Base-by-base conservation (phyloP, 2,113 vertebrate species). In the Mesembrinibis cayennensis region DNA sequence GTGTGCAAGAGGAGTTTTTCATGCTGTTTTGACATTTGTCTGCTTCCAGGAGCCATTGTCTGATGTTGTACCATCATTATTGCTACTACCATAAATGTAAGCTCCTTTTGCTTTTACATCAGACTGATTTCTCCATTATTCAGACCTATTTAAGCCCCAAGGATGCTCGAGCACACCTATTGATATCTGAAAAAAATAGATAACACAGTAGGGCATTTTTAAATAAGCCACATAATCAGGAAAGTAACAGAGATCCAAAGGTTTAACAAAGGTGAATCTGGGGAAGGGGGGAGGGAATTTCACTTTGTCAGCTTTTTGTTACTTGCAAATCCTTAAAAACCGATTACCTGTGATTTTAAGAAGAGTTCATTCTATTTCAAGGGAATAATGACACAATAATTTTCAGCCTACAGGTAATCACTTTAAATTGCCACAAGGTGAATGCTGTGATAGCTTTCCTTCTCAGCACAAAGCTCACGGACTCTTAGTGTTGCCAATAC, bases 1-100 rank as follows among this genome's bases (percentile, higher is more conserved):
- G 80, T 65, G 83, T 85, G 58, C n/a, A 74, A 67, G 70, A 93
- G 34, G 45, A 65, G 58, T 32, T 95, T 93, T 95, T 94, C 87
- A 38, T 66, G 91, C 88, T 97, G 85, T 87, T 97, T 95, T 94
- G 88, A 96, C 88, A 93, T 94, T 96, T 92, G 72, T 94, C 71
- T 91, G 52, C 87, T 97, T 96, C 67, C 77, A 93, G 88, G 67
- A 93, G 82, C 63, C 55, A 49, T 89, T 96, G 87, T 95, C 73
- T 86, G 71, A 90, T 95, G 76, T 92, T 95, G 69, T 90, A 85
- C 50, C 83, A 82, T 79, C 87, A 91, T 96, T 95, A 95, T 56
- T 97, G 77, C 65, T 91, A 61, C 66, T 6, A 73, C 29, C 40
- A 40, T 56, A 96, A 89, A 81, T 88, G 92, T 69, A 87, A 90